A percentile compares a stretch with the other conserved stretches of the same genome.
These are phyloP conservation scores for Caenorhabditis imperialis DNA, from an alignment of 2,888 invertebrate species.

Conservation along the genomic window DNA sequence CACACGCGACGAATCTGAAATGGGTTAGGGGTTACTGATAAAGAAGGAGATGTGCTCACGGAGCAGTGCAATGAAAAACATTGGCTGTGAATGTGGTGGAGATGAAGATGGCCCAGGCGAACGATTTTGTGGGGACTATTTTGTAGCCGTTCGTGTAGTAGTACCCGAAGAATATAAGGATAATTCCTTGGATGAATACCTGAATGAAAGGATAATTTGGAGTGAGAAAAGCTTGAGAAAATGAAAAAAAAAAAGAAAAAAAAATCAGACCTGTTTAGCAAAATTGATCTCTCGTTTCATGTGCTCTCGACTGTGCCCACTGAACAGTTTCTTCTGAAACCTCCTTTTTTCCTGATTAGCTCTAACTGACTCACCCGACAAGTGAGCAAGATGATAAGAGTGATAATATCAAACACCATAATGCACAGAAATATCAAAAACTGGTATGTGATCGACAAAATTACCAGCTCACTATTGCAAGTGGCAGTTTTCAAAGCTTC, in stretches of 20 bases:
- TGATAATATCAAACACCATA: slow-evolving; percentile 12
- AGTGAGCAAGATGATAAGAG: slow-evolving; percentile 29
- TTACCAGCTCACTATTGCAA: slow-evolving; percentile 4
- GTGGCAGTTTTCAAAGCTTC: slow-evolving; percentile 12
- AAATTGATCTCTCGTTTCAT: slow-evolving; percentile 22
- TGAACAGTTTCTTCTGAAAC: slow-evolving; percentile 19
- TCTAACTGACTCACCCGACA: slow-evolving; percentile 7
- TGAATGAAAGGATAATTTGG: no score
- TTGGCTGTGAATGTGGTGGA: slow-evolving; percentile 15
- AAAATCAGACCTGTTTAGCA: slow-evolving; percentile 19
- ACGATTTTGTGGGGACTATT: slow-evolving; percentile 11
- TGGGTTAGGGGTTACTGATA: no score
- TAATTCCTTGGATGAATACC: slow-evolving; percentile 18
- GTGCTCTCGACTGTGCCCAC: not conserved
- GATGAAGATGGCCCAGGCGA: slow-evolving; percentile 30
- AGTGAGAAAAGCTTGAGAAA: no score
- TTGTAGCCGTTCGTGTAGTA: slow-evolving; percentile 18
- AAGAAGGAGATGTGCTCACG: no score
- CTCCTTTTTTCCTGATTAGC: no score
- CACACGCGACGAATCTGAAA: slow-evolving; percentile 26
- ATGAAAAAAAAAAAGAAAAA: slow-evolving; percentile 11
- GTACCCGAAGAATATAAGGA: slow-evolving; percentile 12
- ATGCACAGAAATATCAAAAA: not conserved
- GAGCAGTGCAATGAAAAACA: slow-evolving; percentile 14
- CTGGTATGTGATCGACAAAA: slow-evolving; percentile 1